These are phyloP conservation scores for Sinocyclocheilus rhinocerous DNA, from an alignment of 2,113 vertebrate genomes.

Conservation along the genomic window DNA sequence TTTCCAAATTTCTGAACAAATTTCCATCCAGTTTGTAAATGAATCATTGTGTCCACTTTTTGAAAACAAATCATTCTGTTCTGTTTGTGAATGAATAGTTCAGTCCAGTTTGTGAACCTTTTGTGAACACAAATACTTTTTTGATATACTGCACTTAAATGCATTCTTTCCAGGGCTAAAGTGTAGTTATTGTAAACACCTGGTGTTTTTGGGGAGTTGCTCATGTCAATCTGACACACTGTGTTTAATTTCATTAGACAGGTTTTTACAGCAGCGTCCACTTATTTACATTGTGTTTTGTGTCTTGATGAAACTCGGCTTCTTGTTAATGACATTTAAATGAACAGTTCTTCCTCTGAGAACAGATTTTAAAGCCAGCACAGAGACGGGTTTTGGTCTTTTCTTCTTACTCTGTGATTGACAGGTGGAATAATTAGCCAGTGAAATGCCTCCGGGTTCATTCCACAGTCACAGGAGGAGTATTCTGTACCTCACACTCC, in stretches of 20 bases:
- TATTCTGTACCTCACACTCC: background rate
- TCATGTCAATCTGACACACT: constrained; percentile 1
- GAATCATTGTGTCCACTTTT: background rate
- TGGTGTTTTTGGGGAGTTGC: background rate
- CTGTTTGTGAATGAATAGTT: background rate
- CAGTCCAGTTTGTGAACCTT: background rate
- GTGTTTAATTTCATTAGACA: background rate
- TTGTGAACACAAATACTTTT: background rate
- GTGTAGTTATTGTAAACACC: background rate
- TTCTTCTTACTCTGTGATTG: constrained; percentile 54
- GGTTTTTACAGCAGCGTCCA: background rate
- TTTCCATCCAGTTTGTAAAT: background rate
- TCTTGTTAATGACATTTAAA: constrained; percentile 50
- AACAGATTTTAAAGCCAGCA: constrained; percentile 20
- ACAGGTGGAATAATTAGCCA: constrained; percentile 62
- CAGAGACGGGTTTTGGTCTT: background rate
- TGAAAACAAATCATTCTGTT: background rate
- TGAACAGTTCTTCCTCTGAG: constrained; percentile 29
- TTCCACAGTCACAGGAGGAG: background rate
- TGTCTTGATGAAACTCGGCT: constrained; percentile 33
- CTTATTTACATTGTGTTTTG: background rate
- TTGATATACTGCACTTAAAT: background rate
- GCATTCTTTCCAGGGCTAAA: background rate
- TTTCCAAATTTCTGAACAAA: background rate
- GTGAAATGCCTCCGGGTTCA: background rate